Base-by-base conservation (phyloP, 2,113 vertebrate species). In the Sprattus sprattus region DNA sequence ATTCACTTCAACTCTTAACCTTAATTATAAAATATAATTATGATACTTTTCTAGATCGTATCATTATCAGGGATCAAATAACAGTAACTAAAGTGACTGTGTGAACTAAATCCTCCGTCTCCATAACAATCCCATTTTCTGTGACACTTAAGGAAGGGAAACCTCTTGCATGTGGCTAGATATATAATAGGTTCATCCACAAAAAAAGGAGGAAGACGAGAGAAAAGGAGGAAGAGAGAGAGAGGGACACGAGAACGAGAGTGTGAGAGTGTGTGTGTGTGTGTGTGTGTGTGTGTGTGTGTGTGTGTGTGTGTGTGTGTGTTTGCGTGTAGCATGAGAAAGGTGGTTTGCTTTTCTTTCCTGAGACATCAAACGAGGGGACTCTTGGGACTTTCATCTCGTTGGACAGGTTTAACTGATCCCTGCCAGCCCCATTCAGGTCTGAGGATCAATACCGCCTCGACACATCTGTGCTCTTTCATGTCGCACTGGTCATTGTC, bases 371-470 rank as follows among this genome's bases (percentile, higher is more conserved):
- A 88, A 87, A 88, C 67, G 18, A 39, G 60, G 45, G 13, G 85
- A 81, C 87, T 67, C 44, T 22, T 25, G 57, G 82, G 82, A 52
- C 20, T 80, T 78, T 85, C 50, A 81, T 85, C 85, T 64, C 82
- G 89, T 84, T 46, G 28, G 83, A 90, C 91, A 81, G 89, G 92
- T 92, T 93, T 75, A 83, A 81, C 60, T 18, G 25, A 88, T 85
- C 81, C 47, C 80, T n/a, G 82, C 82, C 84, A 75, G 71, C 49
- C 83, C 75, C 84, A 81, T 87, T 87, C 86, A 85, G 47, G 50
- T 78, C 71, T 25, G 20, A 18, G 15, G 71, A 64, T 78, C 18
- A 78, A 85, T 87, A 85, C 88, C 86, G 44, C 86, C 81, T 86
- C 57, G 9, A 22, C 81, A 47, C 82, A 83, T 45, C 57, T 81